Evolutionary conservation across 2,113 vertebrate genomes (phyloP).

Genomic region (Tympanuchus pallidicinctus): DNA sequence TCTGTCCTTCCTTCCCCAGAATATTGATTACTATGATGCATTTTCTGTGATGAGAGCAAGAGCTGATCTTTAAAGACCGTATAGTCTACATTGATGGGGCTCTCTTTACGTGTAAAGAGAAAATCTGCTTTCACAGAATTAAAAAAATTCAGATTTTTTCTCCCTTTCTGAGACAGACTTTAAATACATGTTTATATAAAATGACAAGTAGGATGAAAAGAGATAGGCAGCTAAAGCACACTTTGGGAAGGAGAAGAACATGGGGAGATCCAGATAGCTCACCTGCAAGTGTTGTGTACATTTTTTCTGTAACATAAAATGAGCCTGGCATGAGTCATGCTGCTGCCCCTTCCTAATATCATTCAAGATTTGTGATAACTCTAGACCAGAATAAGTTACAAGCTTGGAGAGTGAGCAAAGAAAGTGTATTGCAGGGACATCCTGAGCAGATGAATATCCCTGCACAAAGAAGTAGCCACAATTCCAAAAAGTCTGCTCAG

Average conservation of each 20-base stretch:
- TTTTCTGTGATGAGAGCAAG: conserved; percentile 49
- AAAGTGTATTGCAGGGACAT: not conserved
- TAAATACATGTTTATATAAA: not conserved
- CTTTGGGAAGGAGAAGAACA: not conserved
- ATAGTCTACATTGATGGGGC: not conserved
- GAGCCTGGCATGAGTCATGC: not conserved
- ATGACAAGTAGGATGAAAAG: not conserved
- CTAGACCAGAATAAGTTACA: not conserved
- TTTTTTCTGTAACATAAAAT: not conserved
- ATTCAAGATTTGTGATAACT: not conserved
- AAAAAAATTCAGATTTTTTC: not conserved
- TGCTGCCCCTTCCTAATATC: not conserved
- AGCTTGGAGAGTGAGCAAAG: not conserved
- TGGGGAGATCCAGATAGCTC: not conserved
- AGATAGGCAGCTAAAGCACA: not conserved
- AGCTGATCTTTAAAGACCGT: conserved; percentile 25
- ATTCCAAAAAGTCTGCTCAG: not conserved
- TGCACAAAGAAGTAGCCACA: not conserved
- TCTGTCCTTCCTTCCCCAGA: conserved; percentile 26
- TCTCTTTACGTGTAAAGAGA: conserved; percentile 1
- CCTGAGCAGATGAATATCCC: not conserved
- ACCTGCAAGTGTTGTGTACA: fast-evolving
- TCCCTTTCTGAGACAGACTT: not conserved
- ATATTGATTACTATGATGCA: conserved; percentile 38
- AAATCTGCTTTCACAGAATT: not conserved